Evolutionary conservation across 2,888 invertebrate genomes (phyloP), one percentile per base, ranked within the genome.

Genomic region (Drosophila phalerata): DNA sequence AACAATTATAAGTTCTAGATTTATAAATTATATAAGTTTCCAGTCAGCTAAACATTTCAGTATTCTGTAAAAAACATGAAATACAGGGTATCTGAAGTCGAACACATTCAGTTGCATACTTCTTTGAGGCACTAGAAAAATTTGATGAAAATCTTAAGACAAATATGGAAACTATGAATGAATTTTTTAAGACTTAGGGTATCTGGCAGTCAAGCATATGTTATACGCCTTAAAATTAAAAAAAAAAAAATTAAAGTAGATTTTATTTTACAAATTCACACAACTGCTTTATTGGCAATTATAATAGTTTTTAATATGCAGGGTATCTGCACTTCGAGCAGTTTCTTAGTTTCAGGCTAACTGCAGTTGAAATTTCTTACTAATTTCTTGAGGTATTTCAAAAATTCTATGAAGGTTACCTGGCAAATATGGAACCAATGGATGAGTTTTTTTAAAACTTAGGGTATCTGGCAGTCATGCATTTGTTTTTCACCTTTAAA

Each of bases 381-480:
- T 1, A 1, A 13, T 13, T 34, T 34, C 34, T 13, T 1, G 13
- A 5, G 13, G 5, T 13, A 13, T 34, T 1, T 5, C 13, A 11
- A 11, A 32, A 32, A 11, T 32, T 1, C 3, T 0, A 11, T 11
- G 34, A 13, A 1, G 1, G 13, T 5, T 34, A 1, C 4, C 13
- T 34, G 34, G 5, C 4, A 6, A 6, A n/a, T 15, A 15, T 15
- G 38, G 1, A n/a, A 2, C 2, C 8, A 6, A 8, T 15, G 0
- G 0, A 38, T 2, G 17, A 11, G 19, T 10, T 19, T 19, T 19
- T 11, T 42, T 0, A 11, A 19, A 42, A 42, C 11, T 2, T 25
- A 25, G 45, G 45, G 45, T 45, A 45, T 25, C n/a, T 25, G 6
- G 4, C 6, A 45, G 45, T 45, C 45, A 9, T 25, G 38, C 38